Base-by-base conservation (phyloP, 2,113 vertebrate genomes). In the Nothocercus julius region DNA sequence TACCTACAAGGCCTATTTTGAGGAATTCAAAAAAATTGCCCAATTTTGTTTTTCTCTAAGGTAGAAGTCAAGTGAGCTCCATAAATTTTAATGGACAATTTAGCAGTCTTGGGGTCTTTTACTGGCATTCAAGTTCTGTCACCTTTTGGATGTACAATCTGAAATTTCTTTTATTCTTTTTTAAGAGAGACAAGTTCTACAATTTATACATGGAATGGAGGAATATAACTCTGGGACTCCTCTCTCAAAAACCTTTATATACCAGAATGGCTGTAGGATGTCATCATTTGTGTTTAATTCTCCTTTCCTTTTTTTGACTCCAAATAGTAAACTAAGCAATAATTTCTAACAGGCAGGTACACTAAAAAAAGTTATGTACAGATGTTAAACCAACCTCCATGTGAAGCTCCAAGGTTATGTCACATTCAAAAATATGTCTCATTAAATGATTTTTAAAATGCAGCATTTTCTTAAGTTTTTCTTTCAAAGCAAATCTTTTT, bases 1-100 rank as follows among this genome's bases (percentile, higher is more conserved):
- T 34, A 82, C 58, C 44, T 90, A n/a, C 9, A 87, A 74, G 24
- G 62, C 15, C 63, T 70, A 44, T 70, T 85, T 91, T 45, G 77
- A 82, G 32, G n/a, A 80, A 75, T 32, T 78, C 0, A 47, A 59
- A 61, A 58, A 83, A 34, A 78, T 4, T 30, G 28, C 3, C 11
- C 21, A 27, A 36, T 94, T 87, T 72, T 58, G 12, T 36, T 83
- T 90, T 87, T 79, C 66, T 72, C n/a, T 68, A 73, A 86, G 16
- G 30, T 45, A 44, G 40, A 85, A 87, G 34, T 56, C 59, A 89
- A 85, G 34, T 56, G 66, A 83, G 32, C 53, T 61, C 25, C 27
- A 76, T 81, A 75, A 85, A 85, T 92, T 87, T 95, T 66, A 91
- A 83, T 38, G 44, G 44, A 44, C 19, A 85, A 82, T 91, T 87